These are phyloP conservation scores for Enteromius trimaculatus DNA, from an alignment of 2,797 vertebrate genomes.

Conservation along the genomic window DNA sequence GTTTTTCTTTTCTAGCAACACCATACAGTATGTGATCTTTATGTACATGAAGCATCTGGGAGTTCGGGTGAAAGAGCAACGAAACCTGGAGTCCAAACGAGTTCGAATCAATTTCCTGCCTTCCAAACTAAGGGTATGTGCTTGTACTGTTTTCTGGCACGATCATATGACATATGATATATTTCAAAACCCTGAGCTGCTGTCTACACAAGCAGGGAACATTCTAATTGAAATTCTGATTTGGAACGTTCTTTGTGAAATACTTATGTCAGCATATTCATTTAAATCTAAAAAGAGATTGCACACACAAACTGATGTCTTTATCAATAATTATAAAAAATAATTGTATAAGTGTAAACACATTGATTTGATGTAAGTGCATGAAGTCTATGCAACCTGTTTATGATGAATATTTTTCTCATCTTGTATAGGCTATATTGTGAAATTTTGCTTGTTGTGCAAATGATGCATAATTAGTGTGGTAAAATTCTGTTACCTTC, in stretches of 20 bases:
- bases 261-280: background rate
- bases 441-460: background rate
- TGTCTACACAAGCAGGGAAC: background rate
- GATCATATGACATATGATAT: background rate
- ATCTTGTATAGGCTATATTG: background rate
- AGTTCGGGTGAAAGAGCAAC: constrained; percentile 91
- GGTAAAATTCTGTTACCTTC: background rate
- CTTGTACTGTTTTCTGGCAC: background rate
- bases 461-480: background rate
- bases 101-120: constrained; percentile 87
- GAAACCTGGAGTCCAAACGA: constrained; percentile 91
- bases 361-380: background rate
- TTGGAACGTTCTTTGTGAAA: background rate
- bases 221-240: background rate
- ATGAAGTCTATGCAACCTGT: background rate
- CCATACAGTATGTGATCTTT: constrained; percentile 90
- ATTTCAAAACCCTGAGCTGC: background rate
- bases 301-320: background rate
- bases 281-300: background rate
- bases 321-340: background rate
- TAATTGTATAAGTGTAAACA: background rate
- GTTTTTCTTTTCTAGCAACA: constrained; percentile 75
- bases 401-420: background rate
- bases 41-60: constrained; percentile 97
- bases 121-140: constrained; percentile 89